These are phyloP conservation scores for Aleiodes alternator DNA, from an alignment of 2,888 invertebrate genomes.

Conservation along the genomic window DNA sequence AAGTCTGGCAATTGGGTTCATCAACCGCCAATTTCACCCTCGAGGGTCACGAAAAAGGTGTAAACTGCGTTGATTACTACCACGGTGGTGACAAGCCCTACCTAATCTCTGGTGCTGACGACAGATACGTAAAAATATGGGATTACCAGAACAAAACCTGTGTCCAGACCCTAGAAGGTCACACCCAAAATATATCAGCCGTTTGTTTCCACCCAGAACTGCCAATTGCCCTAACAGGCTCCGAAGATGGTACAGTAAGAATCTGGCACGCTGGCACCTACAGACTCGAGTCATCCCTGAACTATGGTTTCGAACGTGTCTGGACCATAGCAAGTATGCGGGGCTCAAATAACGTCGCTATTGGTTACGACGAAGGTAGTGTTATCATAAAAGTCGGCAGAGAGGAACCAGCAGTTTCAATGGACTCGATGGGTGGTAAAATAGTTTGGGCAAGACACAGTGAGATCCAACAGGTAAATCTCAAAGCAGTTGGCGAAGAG, in stretches of 20 bases:
- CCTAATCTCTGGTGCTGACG: constrained; percentile 98
- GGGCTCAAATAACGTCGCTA: constrained; percentile 96
- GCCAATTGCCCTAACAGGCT: constrained; percentile 97
- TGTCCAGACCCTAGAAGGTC: constrained; percentile 98
- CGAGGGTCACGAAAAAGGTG: constrained; percentile 98
- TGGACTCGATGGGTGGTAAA: constrained; percentile 99
- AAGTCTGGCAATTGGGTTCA: constrained; percentile 99
- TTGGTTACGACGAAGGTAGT: constrained; percentile 98
- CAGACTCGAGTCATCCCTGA: constrained; percentile 95
- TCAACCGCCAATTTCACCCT: constrained; percentile 98
- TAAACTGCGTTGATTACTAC: constrained; percentile 99
- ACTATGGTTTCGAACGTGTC: constrained; percentile 98
- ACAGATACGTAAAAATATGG: constrained; percentile 98
- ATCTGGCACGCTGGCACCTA: constrained; percentile 99
- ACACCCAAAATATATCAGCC: constrained; percentile 96
- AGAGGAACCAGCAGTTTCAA: constrained; percentile 99
- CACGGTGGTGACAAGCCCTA: constrained; percentile 99
- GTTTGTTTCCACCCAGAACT: constrained; percentile 99
- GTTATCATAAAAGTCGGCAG: constrained; percentile 97
- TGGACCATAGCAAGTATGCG: constrained; percentile 97
- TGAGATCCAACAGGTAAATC: constrained; percentile 94
- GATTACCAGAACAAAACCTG: constrained; percentile 99
- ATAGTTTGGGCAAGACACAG: constrained; percentile 99
- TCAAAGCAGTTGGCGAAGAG: constrained; percentile 89
- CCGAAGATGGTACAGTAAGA: constrained; percentile 97